phyloP scores from a whole-genome alignment of 2,888 invertebrate genomes.

The Hesperia comma region DNA sequence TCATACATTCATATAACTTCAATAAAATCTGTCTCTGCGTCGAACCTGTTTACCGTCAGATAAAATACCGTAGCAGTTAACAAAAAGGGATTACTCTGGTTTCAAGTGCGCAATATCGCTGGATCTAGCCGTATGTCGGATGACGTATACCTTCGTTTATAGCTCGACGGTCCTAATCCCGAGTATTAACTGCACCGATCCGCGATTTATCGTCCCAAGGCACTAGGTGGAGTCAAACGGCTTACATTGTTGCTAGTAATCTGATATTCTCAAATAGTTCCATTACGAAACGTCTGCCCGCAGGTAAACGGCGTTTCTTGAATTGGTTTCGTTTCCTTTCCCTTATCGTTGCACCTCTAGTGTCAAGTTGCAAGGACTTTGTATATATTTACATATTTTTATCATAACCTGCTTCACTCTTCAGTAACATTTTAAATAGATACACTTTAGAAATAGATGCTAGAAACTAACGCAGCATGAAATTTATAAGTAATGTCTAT shows the following conservation, averaged over 20 bases:
- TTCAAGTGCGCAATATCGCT: constrained; percentile 19
- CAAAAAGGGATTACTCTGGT: constrained; percentile 29
- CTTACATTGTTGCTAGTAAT: constrained; percentile 60
- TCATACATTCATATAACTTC: constrained; percentile 11
- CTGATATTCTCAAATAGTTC: constrained; percentile 51
- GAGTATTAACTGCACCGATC: constrained; percentile 65
- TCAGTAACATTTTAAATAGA: not conserved
- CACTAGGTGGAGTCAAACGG: constrained; percentile 57
- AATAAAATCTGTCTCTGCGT: constrained; percentile 24
- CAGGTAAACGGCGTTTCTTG: constrained; percentile 23
- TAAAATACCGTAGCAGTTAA: constrained; percentile 27
- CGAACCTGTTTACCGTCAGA: constrained; percentile 6
- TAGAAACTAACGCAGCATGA: no score
- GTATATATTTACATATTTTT: not conserved
- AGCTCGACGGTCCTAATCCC: constrained; percentile 68
- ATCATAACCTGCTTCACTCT: not conserved
- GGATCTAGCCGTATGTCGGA: constrained; percentile 35
- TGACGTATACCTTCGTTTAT: constrained; percentile 65
- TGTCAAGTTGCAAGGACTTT: not conserved
- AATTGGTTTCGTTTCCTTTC: constrained; percentile 23
- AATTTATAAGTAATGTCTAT: no score
- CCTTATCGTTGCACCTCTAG: not conserved
- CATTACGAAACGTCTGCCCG: constrained; percentile 33
- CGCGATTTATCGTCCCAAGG: constrained; percentile 64
- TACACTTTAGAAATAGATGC: no score